Evolutionary conservation across 2,888 invertebrate species (phyloP), one percentile per base, ranked within the genome.

Genomic region (Lasius fuliginosus): DNA sequence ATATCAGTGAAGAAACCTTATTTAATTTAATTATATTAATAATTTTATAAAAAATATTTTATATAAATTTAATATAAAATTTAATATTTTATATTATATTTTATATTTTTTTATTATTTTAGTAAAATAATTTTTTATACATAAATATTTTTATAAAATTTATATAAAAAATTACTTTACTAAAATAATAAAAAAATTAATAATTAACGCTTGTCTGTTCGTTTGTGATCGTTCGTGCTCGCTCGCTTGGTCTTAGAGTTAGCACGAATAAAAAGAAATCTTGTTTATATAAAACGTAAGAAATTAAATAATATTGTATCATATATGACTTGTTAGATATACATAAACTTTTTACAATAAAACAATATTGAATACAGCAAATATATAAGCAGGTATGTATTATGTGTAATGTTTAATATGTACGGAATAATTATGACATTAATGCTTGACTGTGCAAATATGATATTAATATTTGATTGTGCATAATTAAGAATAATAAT

Each of bases 391-490:
- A 27, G 1, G 5, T 36, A 69, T 33, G 1, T 49, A n/a, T 53
- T 53, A 6, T 36, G 5, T 36, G 3, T 56, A 58, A 73, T 6
- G 27, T 73, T 18, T 40, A 1, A 71, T 53, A 56, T 15, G 6
- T 12, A 23, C n/a, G 58, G n/a, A 23, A 69, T 12, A 69, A 40
- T 73, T 53, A 53, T 53, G 33, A 36, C 0, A 58, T 58, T 73
- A 23, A 58, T 58, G n/a, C 3, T 58, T 23, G 23, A 58, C 23
- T 58, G 23, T 58, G n/a, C 12, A 23, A 58, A 23, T 36, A 23
- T 36, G n/a, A n/a, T 53, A 36, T 71, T 71, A 23, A 36, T 71
- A 68, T 12, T 36, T 65, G 6, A 65, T n/a, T 56, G 1, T 46
- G 11, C 53, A 23, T 23, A 33, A 58, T 23, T 40, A 58, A 73